Base-by-base conservation (phyloP, 2,797 vertebrate genomes). In the Hippocampus kuda region DNA sequence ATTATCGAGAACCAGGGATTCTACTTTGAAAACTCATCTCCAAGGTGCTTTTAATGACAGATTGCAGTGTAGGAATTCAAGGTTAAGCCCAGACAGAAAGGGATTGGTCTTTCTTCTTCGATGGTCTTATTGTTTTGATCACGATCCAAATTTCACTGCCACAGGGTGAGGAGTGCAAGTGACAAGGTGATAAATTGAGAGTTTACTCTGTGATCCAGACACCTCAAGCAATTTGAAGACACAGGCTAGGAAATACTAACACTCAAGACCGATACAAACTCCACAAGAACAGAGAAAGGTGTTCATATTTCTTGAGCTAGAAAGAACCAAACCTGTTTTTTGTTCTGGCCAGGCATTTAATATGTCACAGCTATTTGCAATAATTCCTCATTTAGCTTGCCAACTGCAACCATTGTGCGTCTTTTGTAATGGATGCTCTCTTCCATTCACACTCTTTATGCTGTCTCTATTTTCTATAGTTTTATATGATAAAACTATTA, bases 11-110 rank as follows among this genome's bases (percentile, higher is more conserved):
- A 62, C 26, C 56, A 62, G 73, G 60, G 56, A 48, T 68, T 74
- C 44, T 54, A 41, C 68, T 72, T 68, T 34, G 68, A 44, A 66
- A 66, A 65, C 59, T 75, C 68, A 68, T 82, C 72, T 76, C 72
- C 66, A 30, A 53, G 72, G 44, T 61, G 48, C 26, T 56, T 71
- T 72, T 75, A 56, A 24, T 74, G 62, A 75, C 53, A 68, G 38
- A 71, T 72, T 70, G 69, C 53, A 59, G 22, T 38, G 60, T 77
- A 70, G 72, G 61, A 34, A 65, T 61, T 10, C 30, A 38, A 61
- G 59, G 30, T 18, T 61, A 18, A 61, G 30, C 18, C 0, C 60
- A 38, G 60, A 38, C 60, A 22, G 60, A 61, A 22, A 61, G 30
- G 20, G 30, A 61, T 22, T 38, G 59, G 30, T 38, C 59, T 7